Base-by-base conservation (phyloP, 2,113 vertebrate genomes). In the Cebidichthys violaceus region DNA sequence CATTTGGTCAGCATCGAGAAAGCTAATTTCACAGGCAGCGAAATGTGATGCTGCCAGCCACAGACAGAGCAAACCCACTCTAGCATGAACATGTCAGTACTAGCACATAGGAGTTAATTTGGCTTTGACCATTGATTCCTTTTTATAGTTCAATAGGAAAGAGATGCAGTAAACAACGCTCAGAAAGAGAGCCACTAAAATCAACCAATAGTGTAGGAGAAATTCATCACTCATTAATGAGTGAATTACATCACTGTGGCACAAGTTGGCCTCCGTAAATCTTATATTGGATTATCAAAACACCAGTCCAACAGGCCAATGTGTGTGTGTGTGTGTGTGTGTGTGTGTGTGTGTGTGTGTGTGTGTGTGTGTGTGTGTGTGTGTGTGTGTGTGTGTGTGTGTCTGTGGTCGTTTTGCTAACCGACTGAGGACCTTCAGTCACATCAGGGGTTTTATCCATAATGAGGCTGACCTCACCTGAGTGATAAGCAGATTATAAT, bases 1-100 rank as follows among this genome's bases (percentile, higher is more conserved):
- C 52, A 86, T 86, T 81, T 83, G 75, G 81, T 87, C 79, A 83
- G 81, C 85, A 76, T 87, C 81, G 68, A 77, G 82, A 86, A 79
- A 66, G 77, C 77, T 84, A 84, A 90, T 87, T 84, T 88, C 60
- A 31, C 80, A 80, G 54, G 60, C 74, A 77, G 74, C 77, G 35
- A 31, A 62, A 74, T 57, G 60, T 31, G 50, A 70, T n/a, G 77
- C 64, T 64, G 79, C 81, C 68, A 77, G 64, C 47, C 35, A 22
- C 68, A 39, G 29, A 75, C 4, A 0, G 20, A 18, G 37, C 24
- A 15, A 62, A 68, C 31, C 68, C 64, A 60, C 70, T 72, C 71
- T 29, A 20, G 11, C 41, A 43, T 73, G 43, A 45, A 64, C 59
- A 75, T n/a, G 52, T 18, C 45, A 37, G 24, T 9, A 6, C 15